Percentiles rank a stretch among this genome's conserved stretches.
phyloP scores from a whole-genome alignment of 2,888 invertebrate species.

The Aquatica leii region DNA sequence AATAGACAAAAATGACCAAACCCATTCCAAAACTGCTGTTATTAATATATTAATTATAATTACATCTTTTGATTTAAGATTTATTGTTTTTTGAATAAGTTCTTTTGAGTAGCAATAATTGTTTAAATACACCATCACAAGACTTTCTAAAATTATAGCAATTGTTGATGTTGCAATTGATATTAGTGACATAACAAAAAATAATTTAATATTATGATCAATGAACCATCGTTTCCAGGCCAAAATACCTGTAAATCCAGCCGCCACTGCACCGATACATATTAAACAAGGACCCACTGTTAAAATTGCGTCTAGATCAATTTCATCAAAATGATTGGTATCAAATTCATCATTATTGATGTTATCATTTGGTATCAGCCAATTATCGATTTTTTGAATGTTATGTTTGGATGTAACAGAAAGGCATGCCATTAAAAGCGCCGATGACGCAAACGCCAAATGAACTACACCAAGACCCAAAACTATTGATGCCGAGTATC shows the following conservation, averaged over 20 bases:
- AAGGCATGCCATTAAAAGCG: constrained; percentile 66
- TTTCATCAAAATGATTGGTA: neutral
- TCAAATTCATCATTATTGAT: neutral
- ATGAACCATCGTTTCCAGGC: constrained; percentile 74
- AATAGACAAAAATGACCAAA: constrained; percentile 69
- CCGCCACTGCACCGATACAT: constrained; percentile 63
- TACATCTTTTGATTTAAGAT: constrained; percentile 55
- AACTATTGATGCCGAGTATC: constrained; percentile 73
- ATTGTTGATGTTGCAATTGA: constrained; percentile 62
- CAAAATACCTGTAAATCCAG: constrained; percentile 66
- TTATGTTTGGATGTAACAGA: constrained; percentile 44
- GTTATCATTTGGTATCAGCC: neutral
- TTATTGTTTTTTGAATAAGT: constrained; percentile 9
- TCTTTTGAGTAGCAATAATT: constrained; percentile 26
- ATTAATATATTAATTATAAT: constrained; percentile 68
- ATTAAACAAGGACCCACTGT: constrained; percentile 64
- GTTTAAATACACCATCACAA: constrained; percentile 33
- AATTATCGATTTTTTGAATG: constrained; percentile 6
- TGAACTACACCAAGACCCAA: constrained; percentile 71
- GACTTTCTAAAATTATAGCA: constrained; percentile 45
- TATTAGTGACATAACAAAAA: constrained; percentile 66
- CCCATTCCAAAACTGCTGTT: constrained; percentile 65
- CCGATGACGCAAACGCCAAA: constrained; percentile 67
- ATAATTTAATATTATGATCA: constrained; percentile 70
- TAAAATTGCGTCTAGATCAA: constrained; percentile 50